A percentile compares a stretch with the other conserved stretches of the same genome.
Evolutionary conservation across 2,888 invertebrate species (phyloP).

Genomic region (Trachelus stipa): DNA sequence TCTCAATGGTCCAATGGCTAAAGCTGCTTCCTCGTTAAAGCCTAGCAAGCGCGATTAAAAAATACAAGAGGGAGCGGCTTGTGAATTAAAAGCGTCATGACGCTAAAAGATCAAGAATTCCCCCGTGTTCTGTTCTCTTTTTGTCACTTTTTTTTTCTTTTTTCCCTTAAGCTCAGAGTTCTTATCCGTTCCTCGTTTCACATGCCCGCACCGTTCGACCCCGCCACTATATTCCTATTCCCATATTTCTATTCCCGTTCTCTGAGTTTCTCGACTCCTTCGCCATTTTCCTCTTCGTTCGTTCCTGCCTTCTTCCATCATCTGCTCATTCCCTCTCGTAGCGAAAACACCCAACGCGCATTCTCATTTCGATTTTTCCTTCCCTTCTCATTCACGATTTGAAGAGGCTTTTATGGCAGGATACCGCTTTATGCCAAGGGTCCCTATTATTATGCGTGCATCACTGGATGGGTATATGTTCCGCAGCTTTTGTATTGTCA

Average conservation of each 20-base stretch:
- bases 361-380: slow-evolving; percentile 56
- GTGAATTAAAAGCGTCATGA: slow-evolving; percentile 54
- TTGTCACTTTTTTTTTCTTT: slow-evolving; percentile 35
- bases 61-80: slow-evolving; percentile 36
- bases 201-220: slow-evolving; percentile 1
- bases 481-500: slow-evolving; percentile 44
- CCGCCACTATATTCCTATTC: slow-evolving; percentile 22
- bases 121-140: slow-evolving; percentile 39
- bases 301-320: slow-evolving; percentile 18
- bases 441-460: slow-evolving; percentile 60
- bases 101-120: slow-evolving; percentile 56
- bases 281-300: slow-evolving; percentile 11
- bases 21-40: not conserved
- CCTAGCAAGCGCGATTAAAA: slow-evolving; percentile 45
- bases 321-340: slow-evolving; percentile 15
- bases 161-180: not conserved
- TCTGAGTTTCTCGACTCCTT: slow-evolving; percentile 9
- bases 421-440: slow-evolving; percentile 55
- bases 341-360: slow-evolving; percentile 31
- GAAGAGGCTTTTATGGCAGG: slow-evolving; percentile 59
- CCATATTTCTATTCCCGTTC: slow-evolving; percentile 1
- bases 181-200: slow-evolving; percentile 20
- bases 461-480: slow-evolving; percentile 38
- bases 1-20: not conserved
- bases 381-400: slow-evolving; percentile 51